Evolutionary conservation across 30 jellyfish, hydroid and myxozoan genomes (phyloP).

Genomic region (Mastigias papua): DNA sequence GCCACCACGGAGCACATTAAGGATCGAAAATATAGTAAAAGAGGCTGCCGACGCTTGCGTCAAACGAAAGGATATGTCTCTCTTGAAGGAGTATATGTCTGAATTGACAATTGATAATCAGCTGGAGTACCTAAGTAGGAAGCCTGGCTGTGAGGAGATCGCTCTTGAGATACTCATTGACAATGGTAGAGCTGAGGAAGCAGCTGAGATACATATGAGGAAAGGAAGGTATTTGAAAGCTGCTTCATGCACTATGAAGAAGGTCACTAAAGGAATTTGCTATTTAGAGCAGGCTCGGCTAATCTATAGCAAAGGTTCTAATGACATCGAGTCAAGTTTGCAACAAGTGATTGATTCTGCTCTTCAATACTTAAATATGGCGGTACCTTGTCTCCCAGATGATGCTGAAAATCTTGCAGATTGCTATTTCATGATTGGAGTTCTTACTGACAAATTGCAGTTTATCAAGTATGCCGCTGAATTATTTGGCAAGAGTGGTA

Average conservation of each 20-base stretch:
- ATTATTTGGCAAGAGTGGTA: neutral
- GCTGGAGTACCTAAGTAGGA: conserved; percentile 45
- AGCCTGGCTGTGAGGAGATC: conserved; percentile 60
- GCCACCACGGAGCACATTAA: conserved; percentile 78
- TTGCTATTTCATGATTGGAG: conserved; percentile 18
- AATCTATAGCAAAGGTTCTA: neutral
- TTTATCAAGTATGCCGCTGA: conserved; percentile 11
- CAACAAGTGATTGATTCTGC: neutral
- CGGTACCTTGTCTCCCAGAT: neutral
- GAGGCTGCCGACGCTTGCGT: conserved; percentile 65
- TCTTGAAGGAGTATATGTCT: conserved; percentile 21
- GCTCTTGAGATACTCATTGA: conserved; percentile 33
- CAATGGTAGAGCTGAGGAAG: conserved; percentile 64
- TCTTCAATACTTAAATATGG: conserved; percentile 1
- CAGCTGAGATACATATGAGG: conserved; percentile 44
- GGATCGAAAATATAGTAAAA: conserved; percentile 17
- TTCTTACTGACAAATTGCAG: conserved; percentile 5
- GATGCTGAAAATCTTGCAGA: conserved; percentile 41
- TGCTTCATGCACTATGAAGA: conserved; percentile 16
- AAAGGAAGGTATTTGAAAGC: conserved; percentile 52
- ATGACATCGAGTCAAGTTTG: neutral
- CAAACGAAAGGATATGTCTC: conserved; percentile 13
- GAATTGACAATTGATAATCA: conserved; percentile 52
- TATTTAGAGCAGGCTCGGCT: conserved; percentile 52
- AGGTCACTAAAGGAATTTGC: conserved; percentile 40